Conservation (phyloP, 64 coral and sea anemone genomes). For the Stichodactyla helianthus region DNA sequence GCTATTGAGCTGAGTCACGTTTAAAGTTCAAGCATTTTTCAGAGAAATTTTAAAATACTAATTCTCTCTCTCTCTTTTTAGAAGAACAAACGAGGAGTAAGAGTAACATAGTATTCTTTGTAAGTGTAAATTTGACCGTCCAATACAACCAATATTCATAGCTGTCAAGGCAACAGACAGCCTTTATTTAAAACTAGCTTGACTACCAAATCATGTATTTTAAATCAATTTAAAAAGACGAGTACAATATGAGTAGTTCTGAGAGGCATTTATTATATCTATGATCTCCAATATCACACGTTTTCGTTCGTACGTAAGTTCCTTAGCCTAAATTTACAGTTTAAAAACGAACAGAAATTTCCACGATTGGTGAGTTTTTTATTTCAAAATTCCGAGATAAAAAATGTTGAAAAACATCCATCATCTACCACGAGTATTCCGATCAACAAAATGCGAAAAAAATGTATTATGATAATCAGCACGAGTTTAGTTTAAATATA, state of each 20-base stretch:
- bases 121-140: not conserved
- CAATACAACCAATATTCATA: not conserved
- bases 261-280: not conserved
- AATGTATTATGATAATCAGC: too few species aligned
- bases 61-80: not conserved
- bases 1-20: too few species aligned
- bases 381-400: too few species aligned
- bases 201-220: not conserved
- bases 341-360: not conserved
- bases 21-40: too few species aligned
- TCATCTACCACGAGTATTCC: too few species aligned
- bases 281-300: not conserved
- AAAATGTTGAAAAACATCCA: too few species aligned
- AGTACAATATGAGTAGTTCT: not conserved
- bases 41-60: not conserved
- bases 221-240: not conserved
- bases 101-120: not conserved
- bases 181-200: not conserved
- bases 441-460: too few species aligned
- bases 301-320: not conserved
- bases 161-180: not conserved
- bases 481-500: too few species aligned
- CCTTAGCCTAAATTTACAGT: not conserved
- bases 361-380: not conserved
- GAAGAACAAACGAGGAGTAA: not conserved